Percentiles rank a stretch among this genome's conserved stretches.
phyloP scores from a whole-genome alignment of 92 coral and sea anemone species.

The Siderastrea radians region DNA sequence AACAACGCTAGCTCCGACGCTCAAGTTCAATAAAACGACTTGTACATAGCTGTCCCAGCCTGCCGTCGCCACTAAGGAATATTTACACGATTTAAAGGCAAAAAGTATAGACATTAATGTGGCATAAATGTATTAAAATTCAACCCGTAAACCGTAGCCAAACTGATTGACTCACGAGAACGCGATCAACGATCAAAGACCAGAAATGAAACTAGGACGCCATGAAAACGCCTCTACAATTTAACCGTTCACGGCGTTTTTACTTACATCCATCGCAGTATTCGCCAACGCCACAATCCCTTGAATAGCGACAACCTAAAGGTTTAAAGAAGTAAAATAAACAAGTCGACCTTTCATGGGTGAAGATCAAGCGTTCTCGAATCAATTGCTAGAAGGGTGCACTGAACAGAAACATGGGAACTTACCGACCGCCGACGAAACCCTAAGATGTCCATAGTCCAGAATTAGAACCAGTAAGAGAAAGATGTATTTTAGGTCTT shows the following conservation, averaged over 20 bases:
- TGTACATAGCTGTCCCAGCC: background rate
- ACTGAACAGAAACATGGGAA: constrained; percentile 12
- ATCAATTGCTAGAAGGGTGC: background rate
- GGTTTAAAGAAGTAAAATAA: background rate
- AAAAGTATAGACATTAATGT: background rate
- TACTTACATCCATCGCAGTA: constrained; percentile 67
- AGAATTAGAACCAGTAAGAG: constrained; percentile 58
- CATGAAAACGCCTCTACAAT: background rate
- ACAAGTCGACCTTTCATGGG: constrained; percentile 3
- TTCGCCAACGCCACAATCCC: constrained; percentile 61
- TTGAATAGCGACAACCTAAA: constrained; percentile 26
- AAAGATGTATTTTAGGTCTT: constrained; percentile 64
- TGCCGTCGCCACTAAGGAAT: background rate
- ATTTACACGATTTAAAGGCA: background rate
- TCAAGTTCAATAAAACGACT: background rate
- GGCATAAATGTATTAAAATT: background rate
- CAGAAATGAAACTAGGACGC: background rate
- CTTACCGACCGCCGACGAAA: constrained; percentile 81
- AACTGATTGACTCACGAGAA: background rate
- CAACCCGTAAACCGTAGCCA: background rate
- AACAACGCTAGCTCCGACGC: background rate
- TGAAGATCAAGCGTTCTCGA: constrained; percentile 28
- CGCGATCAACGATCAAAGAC: constrained; percentile 6
- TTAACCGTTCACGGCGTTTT: background rate
- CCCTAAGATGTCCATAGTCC: constrained; percentile 79